Percentiles rank a stretch among this genome's conserved stretches.
phyloP scores from a whole-genome alignment of 2,888 invertebrate species.

The Scaptomyza polygonia region DNA sequence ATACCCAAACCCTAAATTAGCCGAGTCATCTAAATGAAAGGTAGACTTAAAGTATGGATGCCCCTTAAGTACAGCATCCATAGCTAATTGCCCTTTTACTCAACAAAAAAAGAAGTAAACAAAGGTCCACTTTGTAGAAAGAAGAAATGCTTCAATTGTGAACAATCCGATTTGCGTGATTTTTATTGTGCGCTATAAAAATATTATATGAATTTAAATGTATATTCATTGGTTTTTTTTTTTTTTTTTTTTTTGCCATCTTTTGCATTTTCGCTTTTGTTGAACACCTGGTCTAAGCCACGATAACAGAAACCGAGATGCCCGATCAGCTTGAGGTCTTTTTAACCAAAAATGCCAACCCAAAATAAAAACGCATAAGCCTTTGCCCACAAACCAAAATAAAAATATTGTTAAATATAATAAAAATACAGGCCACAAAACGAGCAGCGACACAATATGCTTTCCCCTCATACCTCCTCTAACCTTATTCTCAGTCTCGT shows the following conservation, averaged over 20 bases:
- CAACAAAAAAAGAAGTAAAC: no score
- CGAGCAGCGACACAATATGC: conserved; percentile 74
- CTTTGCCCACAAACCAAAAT: not conserved
- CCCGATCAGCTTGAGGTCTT: conserved; percentile 20
- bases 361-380: conserved; percentile 17
- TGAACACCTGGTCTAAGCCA: conserved; percentile 35
- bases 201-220: conserved; percentile 41
- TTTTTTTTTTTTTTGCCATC: not conserved
- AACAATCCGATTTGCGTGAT: conserved; percentile 1
- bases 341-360: conserved; percentile 10
- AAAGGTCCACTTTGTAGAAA: not conserved
- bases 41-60: conserved; percentile 13
- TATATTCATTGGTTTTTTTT: conserved; percentile 9
- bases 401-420: conserved; percentile 6
- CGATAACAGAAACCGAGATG: conserved; percentile 17
- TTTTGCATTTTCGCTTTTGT: not conserved
- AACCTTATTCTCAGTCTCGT: not conserved
- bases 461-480: not conserved
- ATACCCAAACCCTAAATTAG: conserved; percentile 53
- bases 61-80: conserved; percentile 16
- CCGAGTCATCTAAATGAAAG: conserved; percentile 35
- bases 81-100: conserved; percentile 44
- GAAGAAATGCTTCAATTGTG: conserved; percentile 9
- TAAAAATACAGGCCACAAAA: conserved; percentile 66
- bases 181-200: conserved; percentile 11